phyloP scores from a whole-genome alignment of 1,140 invertebrate genomes.

The Drosophila ogumai region DNA sequence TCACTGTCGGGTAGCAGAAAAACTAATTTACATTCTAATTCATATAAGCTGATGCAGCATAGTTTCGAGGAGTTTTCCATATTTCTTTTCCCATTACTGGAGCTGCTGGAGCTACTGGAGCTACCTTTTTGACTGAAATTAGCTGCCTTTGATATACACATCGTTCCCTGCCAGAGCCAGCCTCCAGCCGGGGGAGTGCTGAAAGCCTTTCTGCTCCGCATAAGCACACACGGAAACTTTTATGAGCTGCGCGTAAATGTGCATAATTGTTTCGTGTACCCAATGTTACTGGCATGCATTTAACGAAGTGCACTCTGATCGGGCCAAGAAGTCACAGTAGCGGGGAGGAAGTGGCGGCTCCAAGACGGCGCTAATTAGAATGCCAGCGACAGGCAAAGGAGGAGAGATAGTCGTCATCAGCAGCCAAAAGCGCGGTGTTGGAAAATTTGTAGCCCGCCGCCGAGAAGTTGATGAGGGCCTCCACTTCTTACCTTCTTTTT shows the following conservation, averaged over 20 bases:
- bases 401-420: conserved; percentile 43
- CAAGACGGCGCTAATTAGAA: conserved; percentile 68
- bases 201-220: conserved; percentile 11
- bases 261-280: conserved; percentile 70
- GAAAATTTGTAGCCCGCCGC: conserved; percentile 45
- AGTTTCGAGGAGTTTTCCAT: not conserved
- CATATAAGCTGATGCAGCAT: conserved; percentile 1
- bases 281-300: conserved; percentile 68
- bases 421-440: conserved; percentile 12
- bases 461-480: conserved; percentile 36
- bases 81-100: not conserved
- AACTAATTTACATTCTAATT: conserved; percentile 11
- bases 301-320: conserved; percentile 58
- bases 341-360: conserved; percentile 10
- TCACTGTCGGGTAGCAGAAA: not conserved
- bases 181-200: not conserved
- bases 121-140: conserved; percentile 23
- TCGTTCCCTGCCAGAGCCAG: not conserved
- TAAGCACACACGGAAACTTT: conserved; percentile 17
- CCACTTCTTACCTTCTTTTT: conserved; percentile 10
- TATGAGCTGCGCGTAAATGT: conserved; percentile 62
- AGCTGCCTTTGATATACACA: not conserved
- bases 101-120: not conserved
- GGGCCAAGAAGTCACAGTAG: conserved; percentile 26
- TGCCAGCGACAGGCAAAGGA: conserved; percentile 28